phyloP scores from a whole-genome alignment of 2,797 vertebrate genomes.

The Cossypha heuglini region DNA sequence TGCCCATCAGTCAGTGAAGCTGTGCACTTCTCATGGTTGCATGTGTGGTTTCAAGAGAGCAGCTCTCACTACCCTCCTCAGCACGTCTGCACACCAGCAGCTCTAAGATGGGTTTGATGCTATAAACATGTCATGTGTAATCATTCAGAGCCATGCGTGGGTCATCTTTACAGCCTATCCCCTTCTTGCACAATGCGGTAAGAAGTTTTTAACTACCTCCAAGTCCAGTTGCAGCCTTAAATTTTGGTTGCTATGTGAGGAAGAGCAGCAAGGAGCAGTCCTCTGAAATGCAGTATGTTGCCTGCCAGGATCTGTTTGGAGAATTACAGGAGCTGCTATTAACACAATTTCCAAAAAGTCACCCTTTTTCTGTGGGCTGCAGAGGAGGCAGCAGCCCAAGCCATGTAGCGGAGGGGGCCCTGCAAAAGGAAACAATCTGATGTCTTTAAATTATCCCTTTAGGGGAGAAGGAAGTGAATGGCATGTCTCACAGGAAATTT shows the following conservation, averaged over 20 bases:
- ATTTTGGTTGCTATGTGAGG: not conserved
- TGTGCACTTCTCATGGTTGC: not conserved
- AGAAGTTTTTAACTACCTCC: not conserved
- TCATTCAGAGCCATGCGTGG: not conserved
- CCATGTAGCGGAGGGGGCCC: not conserved
- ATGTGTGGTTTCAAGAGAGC: not conserved
- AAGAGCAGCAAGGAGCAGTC: not conserved
- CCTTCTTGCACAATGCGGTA: not conserved
- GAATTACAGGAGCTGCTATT: not conserved
- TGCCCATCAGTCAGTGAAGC: not conserved
- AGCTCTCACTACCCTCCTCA: not conserved
- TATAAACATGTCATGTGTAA: not conserved
- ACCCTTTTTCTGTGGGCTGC: not conserved
- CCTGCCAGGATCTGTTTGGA: not conserved
- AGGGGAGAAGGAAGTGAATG: not conserved
- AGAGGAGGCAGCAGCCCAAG: not conserved
- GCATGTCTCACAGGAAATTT: not conserved
- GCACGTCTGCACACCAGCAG: not conserved
- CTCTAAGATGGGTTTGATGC: not conserved
- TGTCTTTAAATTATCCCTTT: accelerated
- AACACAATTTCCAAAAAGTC: not conserved
- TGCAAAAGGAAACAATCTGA: not conserved
- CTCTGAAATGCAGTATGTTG: not conserved
- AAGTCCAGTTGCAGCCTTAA: not conserved
- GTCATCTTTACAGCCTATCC: not conserved